Evolutionary conservation across 1,140 invertebrate genomes (phyloP), one percentile per base, ranked within the genome.

Genomic region (Listronotus bonariensis): DNA sequence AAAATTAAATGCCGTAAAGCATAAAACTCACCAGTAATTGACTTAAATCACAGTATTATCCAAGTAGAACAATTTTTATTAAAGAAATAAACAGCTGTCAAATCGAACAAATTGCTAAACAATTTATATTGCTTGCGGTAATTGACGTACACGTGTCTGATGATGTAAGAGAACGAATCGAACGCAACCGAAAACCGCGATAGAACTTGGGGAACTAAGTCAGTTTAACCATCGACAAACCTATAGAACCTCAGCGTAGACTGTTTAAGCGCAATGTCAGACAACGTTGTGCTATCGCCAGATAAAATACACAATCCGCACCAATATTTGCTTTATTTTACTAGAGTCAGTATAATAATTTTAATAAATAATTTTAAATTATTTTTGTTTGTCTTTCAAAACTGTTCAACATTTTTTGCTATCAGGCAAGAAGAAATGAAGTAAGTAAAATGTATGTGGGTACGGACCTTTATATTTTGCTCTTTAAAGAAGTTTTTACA

Each of bases 211-310:
- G 11, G 20, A 40, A 54, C 52, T 54, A 26, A 54, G 40, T 54
- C 20, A 31, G 52, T 18, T 15, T 32, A 14, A 6, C 40, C 10
- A 54, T 42, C 52, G 52, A 54, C 52, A 54, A 54, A 38, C 32
- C 14, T 54, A 54, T 54, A 26, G 46, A 40, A 54, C 52, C 52
- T 26, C 1, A 9, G 52, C 18, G 36, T 54, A 36, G 36, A 54
- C 40, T 14, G 26, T 54, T 42, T 54, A 42, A 54, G 52, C 52
- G 52, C 52, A 54, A 42, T 54, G 52, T 54, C 52, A 40, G 52
- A 54, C 34, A 38, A 54, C 40, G 52, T n/a, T 54, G 40, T 49
- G 46, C 46, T 14, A 49, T 49, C 46, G 46, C 18, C 46, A 18
- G n/a, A 14, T 49, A 49, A n/a, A 17, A 20, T 14, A 26, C 15